Conservation (phyloP, 1,140 invertebrate genomes). For the Pararge aegeria region DNA sequence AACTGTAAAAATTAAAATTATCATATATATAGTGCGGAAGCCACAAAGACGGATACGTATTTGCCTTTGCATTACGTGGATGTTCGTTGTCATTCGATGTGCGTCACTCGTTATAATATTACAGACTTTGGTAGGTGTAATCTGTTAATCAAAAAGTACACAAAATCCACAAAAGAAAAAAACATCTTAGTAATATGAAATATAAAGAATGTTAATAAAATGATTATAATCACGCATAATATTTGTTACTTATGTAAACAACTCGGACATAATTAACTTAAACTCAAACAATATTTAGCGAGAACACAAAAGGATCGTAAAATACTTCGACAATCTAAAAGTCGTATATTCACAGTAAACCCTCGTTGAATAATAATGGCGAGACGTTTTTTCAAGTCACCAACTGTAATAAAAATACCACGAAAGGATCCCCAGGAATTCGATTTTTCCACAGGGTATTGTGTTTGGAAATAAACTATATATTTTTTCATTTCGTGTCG, state of each 20-base stretch:
- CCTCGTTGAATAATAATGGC: slow-evolving; percentile 24
- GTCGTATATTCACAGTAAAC: slow-evolving; percentile 9
- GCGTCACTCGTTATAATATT: too few relatives aligned
- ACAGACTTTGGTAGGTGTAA: too few relatives aligned
- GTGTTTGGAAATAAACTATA: slow-evolving; percentile 1
- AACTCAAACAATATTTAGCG: slow-evolving; percentile 7
- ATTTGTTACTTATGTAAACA: not conserved
- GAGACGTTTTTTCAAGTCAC: slow-evolving; percentile 23
- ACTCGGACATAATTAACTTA: not conserved
- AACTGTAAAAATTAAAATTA: too few relatives aligned
- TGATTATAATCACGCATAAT: too few relatives aligned
- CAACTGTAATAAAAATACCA: slow-evolving; percentile 16
- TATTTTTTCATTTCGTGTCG: not conserved
- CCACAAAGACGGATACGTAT: too few relatives aligned
- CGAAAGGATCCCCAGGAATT: slow-evolving; percentile 13
- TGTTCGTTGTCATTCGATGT: too few relatives aligned
- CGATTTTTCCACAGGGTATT: slow-evolving; percentile 6
- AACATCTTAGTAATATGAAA: too few relatives aligned
- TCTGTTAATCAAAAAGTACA: too few relatives aligned
- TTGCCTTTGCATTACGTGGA: too few relatives aligned
- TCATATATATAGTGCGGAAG: too few relatives aligned
- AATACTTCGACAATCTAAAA: slow-evolving; percentile 7
- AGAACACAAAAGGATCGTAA: not conserved
- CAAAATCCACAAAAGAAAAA: too few relatives aligned
- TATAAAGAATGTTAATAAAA: too few relatives aligned